Base-by-base conservation (phyloP, 2,888 invertebrate species). In the Tipula unca region DNA sequence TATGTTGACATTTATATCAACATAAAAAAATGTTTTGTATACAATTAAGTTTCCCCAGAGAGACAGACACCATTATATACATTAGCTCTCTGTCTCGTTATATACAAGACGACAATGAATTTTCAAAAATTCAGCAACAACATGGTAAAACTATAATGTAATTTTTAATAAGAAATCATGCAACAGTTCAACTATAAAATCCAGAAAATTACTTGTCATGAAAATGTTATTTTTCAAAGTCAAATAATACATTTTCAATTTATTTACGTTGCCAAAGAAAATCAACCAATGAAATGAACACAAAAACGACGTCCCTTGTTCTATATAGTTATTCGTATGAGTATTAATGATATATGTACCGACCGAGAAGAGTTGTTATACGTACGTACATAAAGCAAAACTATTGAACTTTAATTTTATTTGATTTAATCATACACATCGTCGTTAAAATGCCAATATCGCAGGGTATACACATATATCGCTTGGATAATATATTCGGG, bases 191-290 rank as follows among this genome's bases (percentile, higher is more conserved):
- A 25, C 69, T 69, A 48, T 48, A 48, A 69, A 69, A 69, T 69
- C 25, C 13, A 25, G 69, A 69, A 69, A 69, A 69, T 69, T 69
- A 69, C 69, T 69, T 69, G 69, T 69, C 69, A 69, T 69, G 69
- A 69, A 69, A 69, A 69, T 69, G 69, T 69, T 69, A 69, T 69
- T 69, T 69, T 69, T 69, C 69, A 69, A 69, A 69, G 69, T 69
- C 69, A 69, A 69, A 25, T 69, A 69, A 69, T 25, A 69, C 25
- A 69, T 69, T 69, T 69, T 69, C 69, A 20, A 48, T 48, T 48
- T 48, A 48, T 48, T 48, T 48, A 48, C 48, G 48, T 48, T 48
- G 48, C 48, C 48, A 48, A 48, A 17, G 48, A 3, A 48, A 48
- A 48, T 48, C 48, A 48, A 17, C 48, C 48, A 48, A 17, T 17